Evolutionary conservation across 2,113 vertebrate genomes (phyloP).

Genomic region (Lutjanus erythropterus): DNA sequence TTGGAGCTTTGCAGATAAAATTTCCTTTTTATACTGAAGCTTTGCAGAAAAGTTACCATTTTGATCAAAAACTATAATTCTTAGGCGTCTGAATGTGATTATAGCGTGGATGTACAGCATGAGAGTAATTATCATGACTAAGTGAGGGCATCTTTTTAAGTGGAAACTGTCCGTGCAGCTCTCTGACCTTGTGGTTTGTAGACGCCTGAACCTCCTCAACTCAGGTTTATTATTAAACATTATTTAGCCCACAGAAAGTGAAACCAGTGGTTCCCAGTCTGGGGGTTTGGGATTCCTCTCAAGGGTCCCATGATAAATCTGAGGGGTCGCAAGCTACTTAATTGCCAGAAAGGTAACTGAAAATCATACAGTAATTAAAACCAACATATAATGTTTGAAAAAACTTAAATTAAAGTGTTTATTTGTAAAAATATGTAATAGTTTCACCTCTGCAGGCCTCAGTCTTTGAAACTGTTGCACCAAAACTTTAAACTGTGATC

Average conservation of each 20-base stretch:
- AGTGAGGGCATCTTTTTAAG: not conserved
- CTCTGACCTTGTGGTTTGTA: slow-evolving; percentile 22
- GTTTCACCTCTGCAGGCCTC: too few relatives aligned
- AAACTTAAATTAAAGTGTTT: too few relatives aligned
- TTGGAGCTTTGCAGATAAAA: not conserved
- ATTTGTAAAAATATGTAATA: too few relatives aligned
- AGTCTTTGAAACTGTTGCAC: too few relatives aligned
- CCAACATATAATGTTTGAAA: too few relatives aligned
- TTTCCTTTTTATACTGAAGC: not conserved
- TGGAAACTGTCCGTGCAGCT: slow-evolving; percentile 6
- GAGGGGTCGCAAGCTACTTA: too few relatives aligned
- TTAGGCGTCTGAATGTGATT: not conserved
- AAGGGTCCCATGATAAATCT: not conserved
- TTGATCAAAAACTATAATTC: not conserved
- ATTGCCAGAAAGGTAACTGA: too few relatives aligned
- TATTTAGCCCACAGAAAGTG: slow-evolving; percentile 5
- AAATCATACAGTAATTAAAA: too few relatives aligned
- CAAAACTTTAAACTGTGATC: too few relatives aligned
- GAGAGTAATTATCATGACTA: slow-evolving; percentile 3
- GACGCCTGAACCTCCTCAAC: not conserved
- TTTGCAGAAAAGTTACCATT: not conserved
- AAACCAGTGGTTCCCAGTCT: not conserved
- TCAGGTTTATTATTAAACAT: slow-evolving; percentile 9
- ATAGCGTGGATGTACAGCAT: not conserved
- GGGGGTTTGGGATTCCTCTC: not conserved